A percentile compares a stretch with the other conserved stretches of the same genome.
phyloP scores from a whole-genome alignment of 1,140 invertebrate species.

The Archegozetes longisetosus region DNA sequence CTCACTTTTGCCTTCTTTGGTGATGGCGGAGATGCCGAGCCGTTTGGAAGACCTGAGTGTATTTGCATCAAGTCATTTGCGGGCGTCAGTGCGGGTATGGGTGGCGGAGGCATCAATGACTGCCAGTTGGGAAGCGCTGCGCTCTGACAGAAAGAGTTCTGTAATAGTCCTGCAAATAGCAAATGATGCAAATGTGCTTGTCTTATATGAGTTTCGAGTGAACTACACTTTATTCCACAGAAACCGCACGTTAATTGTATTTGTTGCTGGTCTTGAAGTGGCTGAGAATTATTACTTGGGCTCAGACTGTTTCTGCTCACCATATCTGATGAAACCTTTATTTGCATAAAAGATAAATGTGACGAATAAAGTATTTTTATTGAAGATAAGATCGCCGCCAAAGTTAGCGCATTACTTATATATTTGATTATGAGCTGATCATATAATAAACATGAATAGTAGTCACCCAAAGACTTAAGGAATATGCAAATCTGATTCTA shows the following conservation, averaged over 20 bases:
- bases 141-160: constrained; percentile 2
- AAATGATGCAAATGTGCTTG: constrained; percentile 7
- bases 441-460: too few species aligned
- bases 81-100: not conserved
- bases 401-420: too few species aligned
- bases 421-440: too few species aligned
- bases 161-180: constrained; percentile 1
- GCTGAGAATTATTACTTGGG: not conserved
- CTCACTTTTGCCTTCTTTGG: not conserved
- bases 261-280: not conserved
- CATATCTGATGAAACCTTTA: not conserved
- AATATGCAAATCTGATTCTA: too few species aligned
- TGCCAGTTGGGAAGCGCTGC: constrained; percentile 2
- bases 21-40: not conserved
- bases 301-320: not conserved
- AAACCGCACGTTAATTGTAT: constrained; percentile 2
- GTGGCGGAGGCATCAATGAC: not conserved
- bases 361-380: not conserved
- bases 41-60: not conserved
- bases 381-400: too few species aligned
- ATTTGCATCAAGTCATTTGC: not conserved
- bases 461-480: too few species aligned
- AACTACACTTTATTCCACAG: constrained; percentile 5
- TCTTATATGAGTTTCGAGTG: constrained; percentile 7
- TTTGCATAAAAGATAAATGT: not conserved